A percentile compares a stretch with the other conserved stretches of the same genome.
These are phyloP conservation scores for Rhinichthys osculus DNA, from an alignment of 2,797 vertebrate genomes.

Conservation along the genomic window DNA sequence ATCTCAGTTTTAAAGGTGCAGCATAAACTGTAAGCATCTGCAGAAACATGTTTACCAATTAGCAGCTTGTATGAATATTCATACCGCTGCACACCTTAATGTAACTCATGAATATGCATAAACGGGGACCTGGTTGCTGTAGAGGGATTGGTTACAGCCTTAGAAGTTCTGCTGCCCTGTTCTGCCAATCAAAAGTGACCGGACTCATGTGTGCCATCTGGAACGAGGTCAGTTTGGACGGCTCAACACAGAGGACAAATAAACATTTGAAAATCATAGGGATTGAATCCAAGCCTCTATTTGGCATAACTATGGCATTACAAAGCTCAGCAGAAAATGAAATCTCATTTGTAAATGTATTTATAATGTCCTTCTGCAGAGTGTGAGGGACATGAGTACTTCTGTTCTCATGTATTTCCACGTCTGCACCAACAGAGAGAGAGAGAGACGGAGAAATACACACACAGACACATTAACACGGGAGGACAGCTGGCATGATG, in stretches of 20 bases:
- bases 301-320: background rate
- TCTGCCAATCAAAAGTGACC: conserved; percentile 55
- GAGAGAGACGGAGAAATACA: background rate
- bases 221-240: conserved; percentile 48
- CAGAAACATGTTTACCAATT: conserved; percentile 64
- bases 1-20: background rate
- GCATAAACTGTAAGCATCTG: conserved; percentile 55
- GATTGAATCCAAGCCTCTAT: conserved; percentile 6
- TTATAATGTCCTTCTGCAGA: background rate
- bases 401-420: background rate
- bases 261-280: conserved; percentile 28
- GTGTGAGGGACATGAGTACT: background rate
- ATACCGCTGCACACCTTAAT: conserved; percentile 55
- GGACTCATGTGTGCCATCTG: conserved; percentile 60
- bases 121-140: conserved; percentile 49
- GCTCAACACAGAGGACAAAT: conserved; percentile 31
- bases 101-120: conserved; percentile 70
- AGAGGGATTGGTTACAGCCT: conserved; percentile 49
- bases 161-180: conserved; percentile 23
- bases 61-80: conserved; percentile 68
- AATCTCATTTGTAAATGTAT: background rate
- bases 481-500: conserved; percentile 47
- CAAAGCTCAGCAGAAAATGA: background rate
- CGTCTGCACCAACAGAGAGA: background rate
- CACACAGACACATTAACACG: conserved; percentile 23